Percentiles rank a stretch among this genome's conserved stretches.
These are phyloP conservation scores for Drosophila chauvacae DNA, from an alignment of 1,140 invertebrate species.

Conservation along the genomic window DNA sequence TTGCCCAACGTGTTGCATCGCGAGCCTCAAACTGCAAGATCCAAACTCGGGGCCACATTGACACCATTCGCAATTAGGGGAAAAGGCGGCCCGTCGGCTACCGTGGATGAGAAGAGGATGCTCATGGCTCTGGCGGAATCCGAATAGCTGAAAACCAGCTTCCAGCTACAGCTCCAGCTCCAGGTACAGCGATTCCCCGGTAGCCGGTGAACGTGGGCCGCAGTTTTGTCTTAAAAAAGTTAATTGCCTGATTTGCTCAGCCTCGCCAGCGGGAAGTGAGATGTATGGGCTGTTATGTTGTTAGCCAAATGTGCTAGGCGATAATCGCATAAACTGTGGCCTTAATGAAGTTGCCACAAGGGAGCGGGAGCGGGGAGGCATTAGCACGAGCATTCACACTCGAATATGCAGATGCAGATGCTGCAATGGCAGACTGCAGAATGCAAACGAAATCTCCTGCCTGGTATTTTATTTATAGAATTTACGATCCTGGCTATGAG, in stretches of 20 bases:
- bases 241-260: constrained; percentile 76
- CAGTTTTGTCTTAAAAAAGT: constrained; percentile 57
- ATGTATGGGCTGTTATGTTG: constrained; percentile 43
- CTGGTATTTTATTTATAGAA: constrained; percentile 43
- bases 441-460: constrained; percentile 9
- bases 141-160: constrained; percentile 71
- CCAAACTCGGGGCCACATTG: constrained; percentile 47
- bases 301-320: constrained; percentile 72
- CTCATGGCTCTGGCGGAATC: constrained; percentile 49
- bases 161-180: no score
- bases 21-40: neutral
- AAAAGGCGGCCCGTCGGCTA: constrained; percentile 73
- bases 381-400: constrained; percentile 8
- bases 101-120: constrained; percentile 39
- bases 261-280: constrained; percentile 42
- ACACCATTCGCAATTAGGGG: constrained; percentile 80
- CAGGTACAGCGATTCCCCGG: constrained; percentile 12
- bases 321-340: constrained; percentile 57
- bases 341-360: constrained; percentile 42
- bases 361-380: neutral
- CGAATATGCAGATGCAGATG: constrained; percentile 5
- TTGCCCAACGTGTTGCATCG: constrained; percentile 25
- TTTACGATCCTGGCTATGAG: constrained; percentile 11
- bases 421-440: neutral
- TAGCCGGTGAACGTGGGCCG: constrained; percentile 42